These are phyloP conservation scores for Pantherophis vulpinus DNA, from an alignment of 2,797 vertebrate genomes.

Conservation along the genomic window DNA sequence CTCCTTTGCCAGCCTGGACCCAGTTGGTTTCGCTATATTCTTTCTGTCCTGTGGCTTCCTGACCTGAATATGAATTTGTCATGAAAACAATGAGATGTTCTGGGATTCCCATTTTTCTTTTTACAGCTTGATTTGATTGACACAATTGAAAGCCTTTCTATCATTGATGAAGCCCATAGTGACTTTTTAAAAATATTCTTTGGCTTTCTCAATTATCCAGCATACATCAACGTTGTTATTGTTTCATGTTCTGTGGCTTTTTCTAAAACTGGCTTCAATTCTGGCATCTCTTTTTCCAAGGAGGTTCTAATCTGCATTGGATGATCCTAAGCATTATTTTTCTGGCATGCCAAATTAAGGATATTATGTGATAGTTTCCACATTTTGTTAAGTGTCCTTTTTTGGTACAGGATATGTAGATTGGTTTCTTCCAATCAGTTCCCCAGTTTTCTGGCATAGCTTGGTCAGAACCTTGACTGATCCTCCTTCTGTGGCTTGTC, in stretches of 20 bases:
- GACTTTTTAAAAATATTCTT: neutral
- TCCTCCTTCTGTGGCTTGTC: neutral
- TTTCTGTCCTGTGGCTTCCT: neutral
- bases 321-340: neutral
- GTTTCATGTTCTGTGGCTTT: neutral
- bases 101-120: neutral
- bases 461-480: neutral
- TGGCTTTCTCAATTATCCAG: neutral
- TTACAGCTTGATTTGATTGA: neutral
- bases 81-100: neutral
- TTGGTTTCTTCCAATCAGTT: neutral
- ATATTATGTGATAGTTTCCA: neutral
- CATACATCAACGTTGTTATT: neutral
- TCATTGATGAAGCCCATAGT: neutral
- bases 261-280: neutral
- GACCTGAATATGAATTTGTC: neutral
- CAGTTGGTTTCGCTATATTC: neutral
- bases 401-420: neutral
- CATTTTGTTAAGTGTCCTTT: neutral
- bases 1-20: neutral
- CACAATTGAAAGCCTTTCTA: neutral
- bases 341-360: neutral
- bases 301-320: neutral
- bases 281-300: neutral
- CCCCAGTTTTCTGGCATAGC: neutral